A percentile compares a stretch with the other conserved stretches of the same genome.
Conservation (phyloP, 2,113 vertebrate genomes). For the Calonectris borealis region DNA sequence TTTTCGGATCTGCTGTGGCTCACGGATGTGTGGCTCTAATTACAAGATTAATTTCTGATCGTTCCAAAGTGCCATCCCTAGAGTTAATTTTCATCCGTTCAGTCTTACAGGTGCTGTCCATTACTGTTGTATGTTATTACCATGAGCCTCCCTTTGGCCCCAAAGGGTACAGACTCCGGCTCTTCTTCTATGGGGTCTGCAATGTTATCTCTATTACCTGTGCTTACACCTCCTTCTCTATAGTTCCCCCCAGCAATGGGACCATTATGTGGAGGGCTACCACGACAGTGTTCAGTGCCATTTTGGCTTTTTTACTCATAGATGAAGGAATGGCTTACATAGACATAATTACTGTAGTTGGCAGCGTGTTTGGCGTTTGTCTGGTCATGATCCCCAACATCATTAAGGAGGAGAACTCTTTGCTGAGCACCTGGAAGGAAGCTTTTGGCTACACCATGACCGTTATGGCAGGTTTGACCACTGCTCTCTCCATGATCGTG, state of each 20-base stretch:
- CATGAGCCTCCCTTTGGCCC: slow-evolving; percentile 94
- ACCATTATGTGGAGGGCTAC: slow-evolving; percentile 98
- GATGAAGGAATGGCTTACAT: slow-evolving; percentile 90
- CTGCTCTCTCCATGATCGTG: slow-evolving; percentile 96
- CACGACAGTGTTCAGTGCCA: slow-evolving; percentile 93
- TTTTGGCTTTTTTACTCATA: slow-evolving; percentile 92
- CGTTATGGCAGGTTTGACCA: slow-evolving; percentile 93
- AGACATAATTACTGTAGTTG: slow-evolving; percentile 87
- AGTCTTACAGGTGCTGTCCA: slow-evolving; percentile 90
- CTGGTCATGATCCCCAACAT: slow-evolving; percentile 97
- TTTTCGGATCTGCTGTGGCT: slow-evolving; percentile 91
- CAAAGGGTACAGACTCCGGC: slow-evolving; percentile 87
- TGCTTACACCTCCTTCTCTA: slow-evolving; percentile 97
- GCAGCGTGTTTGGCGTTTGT: slow-evolving; percentile 91
- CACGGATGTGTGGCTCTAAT: slow-evolving; percentile 95
- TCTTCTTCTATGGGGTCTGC: slow-evolving; percentile 95
- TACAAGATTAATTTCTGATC: slow-evolving; percentile 90
- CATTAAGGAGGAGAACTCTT: slow-evolving; percentile 86
- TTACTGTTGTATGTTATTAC: slow-evolving; percentile 89
- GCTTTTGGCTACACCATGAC: slow-evolving; percentile 98
- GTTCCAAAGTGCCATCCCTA: slow-evolving; percentile 95
- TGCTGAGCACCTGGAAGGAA: slow-evolving; percentile 93
- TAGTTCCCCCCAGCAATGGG: slow-evolving; percentile 95
- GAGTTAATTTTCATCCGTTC: slow-evolving; percentile 98
- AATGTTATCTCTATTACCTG: slow-evolving; percentile 98